Evolutionary conservation across 2,888 invertebrate species (phyloP), one percentile per base, ranked within the genome.

Genomic region (Isoperla grammatica): DNA sequence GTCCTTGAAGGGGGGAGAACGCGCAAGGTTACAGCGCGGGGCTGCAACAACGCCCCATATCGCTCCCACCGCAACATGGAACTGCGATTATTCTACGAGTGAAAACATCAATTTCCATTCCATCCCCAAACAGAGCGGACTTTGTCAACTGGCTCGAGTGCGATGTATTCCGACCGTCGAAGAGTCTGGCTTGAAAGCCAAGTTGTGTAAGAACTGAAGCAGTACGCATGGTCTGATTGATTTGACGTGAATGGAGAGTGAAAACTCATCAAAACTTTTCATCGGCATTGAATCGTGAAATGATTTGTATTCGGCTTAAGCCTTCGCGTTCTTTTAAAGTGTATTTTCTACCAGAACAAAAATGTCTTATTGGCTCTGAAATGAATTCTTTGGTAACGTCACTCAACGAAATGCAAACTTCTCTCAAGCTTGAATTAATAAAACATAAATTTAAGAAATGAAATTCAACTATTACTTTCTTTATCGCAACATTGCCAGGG

Each of bases 261-360:
- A 19, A 53, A 53, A 53, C 53, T 53, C 53, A 53, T 53, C 53
- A 53, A 39, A 53, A 53, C 53, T 53, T 53, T 45, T 39, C 39
- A 15, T 15, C 13, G 53, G 39, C 39, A 17, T 39, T 5, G 39
- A 45, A 17, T 15, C 39, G 39, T 37, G 53, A 53, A 39, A 37
- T 20, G 37, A 37, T 17, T 37, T 37, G 39, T 39, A 53, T 53
- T 53, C 19, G 29, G 37, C 53, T 2, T 50, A 9, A 8, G 29
- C 29, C 8, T 8, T 29, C 29, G 13, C 53, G 17, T 50, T 53
- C 53, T 53, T 53, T 37, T 15, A 2, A 19, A 29, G 5, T 29
- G 29, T 29, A 29, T 29, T 29, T n/a, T 29, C 29, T 29, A 40
- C 3, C 15, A 12, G 42, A 40, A 40, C n/a, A 13, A 12, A 15